A percentile compares a stretch with the other conserved stretches of the same genome.
phyloP scores from a whole-genome alignment of 1,140 invertebrate genomes.

The Brachionus calyciflorus region DNA sequence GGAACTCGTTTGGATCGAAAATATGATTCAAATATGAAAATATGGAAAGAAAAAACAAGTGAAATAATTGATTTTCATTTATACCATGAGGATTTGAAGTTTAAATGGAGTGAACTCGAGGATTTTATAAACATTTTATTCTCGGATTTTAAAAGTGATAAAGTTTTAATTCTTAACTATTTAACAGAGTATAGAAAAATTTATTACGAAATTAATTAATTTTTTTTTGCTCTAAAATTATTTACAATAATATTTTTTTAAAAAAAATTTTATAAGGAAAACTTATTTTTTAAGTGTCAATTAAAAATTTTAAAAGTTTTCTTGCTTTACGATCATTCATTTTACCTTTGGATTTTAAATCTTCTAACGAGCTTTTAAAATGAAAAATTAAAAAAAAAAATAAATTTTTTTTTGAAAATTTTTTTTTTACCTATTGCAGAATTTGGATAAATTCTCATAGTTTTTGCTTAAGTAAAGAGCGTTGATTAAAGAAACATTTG shows the following conservation, averaged over 20 bases:
- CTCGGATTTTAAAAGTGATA: background rate
- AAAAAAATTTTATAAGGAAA: background rate
- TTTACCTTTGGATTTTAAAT: slow-evolving; percentile 36
- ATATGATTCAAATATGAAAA: background rate
- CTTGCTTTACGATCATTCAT: slow-evolving; percentile 45
- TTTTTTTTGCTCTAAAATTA: slow-evolving; percentile 17
- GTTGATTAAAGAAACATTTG: slow-evolving; percentile 28
- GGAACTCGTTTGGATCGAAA: slow-evolving; percentile 7
- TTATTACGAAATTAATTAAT: background rate
- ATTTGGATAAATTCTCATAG: background rate
- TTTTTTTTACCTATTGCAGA: slow-evolving; percentile 22
- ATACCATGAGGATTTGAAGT: background rate
- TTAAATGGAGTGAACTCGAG: background rate
- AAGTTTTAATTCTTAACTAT: background rate
- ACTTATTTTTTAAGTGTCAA: slow-evolving; percentile 5
- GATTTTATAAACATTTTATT: background rate
- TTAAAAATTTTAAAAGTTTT: slow-evolving; percentile 38
- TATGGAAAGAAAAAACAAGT: too few relatives aligned
- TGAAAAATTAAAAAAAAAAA: background rate
- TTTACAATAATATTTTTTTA: background rate
- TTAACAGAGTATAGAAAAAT: slow-evolving; percentile 14
- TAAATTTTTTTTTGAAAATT: background rate
- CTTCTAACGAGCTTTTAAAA: slow-evolving; percentile 10
- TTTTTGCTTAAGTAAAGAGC: slow-evolving; percentile 13
- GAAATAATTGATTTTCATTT: slow-evolving; percentile 40